A percentile compares a stretch with the other conserved stretches of the same genome.
phyloP scores from a whole-genome alignment of 2,888 invertebrate species.

The Dynastes maya region DNA sequence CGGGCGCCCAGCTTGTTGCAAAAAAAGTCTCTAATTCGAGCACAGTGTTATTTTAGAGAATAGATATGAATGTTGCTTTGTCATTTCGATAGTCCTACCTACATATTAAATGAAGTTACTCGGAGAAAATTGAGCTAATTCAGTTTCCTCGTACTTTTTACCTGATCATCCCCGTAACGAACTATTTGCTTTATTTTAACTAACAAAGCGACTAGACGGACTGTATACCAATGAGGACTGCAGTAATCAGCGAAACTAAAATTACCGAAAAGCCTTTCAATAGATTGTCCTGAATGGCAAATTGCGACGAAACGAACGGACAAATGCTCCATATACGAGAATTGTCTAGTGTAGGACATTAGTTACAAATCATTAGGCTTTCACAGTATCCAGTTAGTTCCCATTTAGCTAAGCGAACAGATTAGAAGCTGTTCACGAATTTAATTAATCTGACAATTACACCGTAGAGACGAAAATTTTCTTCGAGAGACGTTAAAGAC shows the following conservation, averaged over 20 bases:
- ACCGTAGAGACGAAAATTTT: constrained; percentile 7
- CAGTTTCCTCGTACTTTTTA: neutral
- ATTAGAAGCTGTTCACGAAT: constrained; percentile 24
- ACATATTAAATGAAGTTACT: too few relatives aligned
- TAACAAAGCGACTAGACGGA: constrained; percentile 1
- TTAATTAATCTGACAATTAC: constrained; percentile 38
- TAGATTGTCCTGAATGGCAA: constrained; percentile 21
- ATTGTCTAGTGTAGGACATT: constrained; percentile 27
- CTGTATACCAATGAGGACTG: constrained; percentile 11
- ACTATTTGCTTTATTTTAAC: constrained; percentile 1
- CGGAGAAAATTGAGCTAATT: too few relatives aligned
- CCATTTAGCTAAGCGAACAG: constrained; percentile 37
- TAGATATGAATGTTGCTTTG: too few relatives aligned
- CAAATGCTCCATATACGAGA: neutral
- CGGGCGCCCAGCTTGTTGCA: too few relatives aligned
- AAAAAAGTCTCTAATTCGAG: too few relatives aligned
- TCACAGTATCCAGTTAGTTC: constrained; percentile 21
- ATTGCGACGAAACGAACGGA: constrained; percentile 4
- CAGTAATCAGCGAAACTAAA: constrained; percentile 11
- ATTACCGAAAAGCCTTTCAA: constrained; percentile 21
- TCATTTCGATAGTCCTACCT: too few relatives aligned
- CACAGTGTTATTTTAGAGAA: too few relatives aligned
- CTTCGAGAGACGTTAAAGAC: constrained; percentile 1
- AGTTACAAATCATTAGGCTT: constrained; percentile 35
- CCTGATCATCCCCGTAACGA: neutral